These are phyloP conservation scores for Mastomys coucha DNA, from an alignment of 2,113 vertebrate genomes.

Conservation along the genomic window DNA sequence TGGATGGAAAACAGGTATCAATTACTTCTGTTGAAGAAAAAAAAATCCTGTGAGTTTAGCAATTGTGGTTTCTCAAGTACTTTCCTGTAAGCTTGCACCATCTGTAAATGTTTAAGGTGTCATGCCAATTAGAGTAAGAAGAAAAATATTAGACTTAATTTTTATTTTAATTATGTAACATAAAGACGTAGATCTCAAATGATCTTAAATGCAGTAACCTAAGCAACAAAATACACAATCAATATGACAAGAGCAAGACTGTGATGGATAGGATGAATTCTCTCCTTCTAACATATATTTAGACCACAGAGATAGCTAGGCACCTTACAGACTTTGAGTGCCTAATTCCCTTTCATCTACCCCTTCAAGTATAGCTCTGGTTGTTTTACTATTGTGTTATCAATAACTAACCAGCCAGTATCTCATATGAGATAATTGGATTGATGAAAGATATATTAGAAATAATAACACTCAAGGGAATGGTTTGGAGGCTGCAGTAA, in stretches of 20 bases:
- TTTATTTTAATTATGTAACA: not conserved
- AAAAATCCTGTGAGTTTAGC: not conserved
- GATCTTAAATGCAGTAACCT: not conserved
- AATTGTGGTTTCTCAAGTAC: not conserved
- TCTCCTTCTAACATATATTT: not conserved
- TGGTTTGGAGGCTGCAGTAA: not conserved
- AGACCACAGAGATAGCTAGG: rapidly evolving
- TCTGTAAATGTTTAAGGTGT: not conserved
- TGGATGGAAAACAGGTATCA: not conserved
- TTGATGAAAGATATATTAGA: not conserved
- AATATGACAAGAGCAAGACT: not conserved
- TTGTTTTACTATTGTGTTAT: not conserved
- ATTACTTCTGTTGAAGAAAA: not conserved
- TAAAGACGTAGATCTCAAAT: not conserved
- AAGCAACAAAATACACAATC: not conserved
- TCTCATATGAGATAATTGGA: not conserved
- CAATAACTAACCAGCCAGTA: not conserved
- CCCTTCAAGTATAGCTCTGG: not conserved
- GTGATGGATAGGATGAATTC: not conserved
- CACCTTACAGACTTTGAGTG: not conserved
- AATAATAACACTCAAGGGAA: not conserved
- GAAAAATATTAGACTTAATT: not conserved
- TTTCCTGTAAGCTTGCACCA: too few species aligned
- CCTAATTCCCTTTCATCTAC: not conserved
- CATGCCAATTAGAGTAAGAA: not conserved